Evolutionary conservation across 37 sponge, comb jelly and placozoan species (phyloP).

Genomic region (Theonella swinhoei): DNA sequence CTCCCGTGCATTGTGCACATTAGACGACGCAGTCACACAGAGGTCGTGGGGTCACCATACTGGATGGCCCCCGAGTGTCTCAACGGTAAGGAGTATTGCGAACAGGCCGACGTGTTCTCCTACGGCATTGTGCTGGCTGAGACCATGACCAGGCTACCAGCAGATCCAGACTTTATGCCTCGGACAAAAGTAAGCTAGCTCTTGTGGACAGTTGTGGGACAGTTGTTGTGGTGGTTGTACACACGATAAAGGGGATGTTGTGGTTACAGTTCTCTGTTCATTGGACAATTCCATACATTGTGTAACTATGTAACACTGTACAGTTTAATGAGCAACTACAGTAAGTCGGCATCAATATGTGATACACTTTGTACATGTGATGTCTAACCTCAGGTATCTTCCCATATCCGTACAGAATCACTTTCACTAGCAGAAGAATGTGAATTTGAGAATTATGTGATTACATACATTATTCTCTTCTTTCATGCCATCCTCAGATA

Average conservation of each 20-base stretch:
- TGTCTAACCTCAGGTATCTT: too few species aligned
- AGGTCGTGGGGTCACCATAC: slow-evolving; percentile 88
- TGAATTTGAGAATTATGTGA: too few species aligned
- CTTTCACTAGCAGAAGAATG: too few species aligned
- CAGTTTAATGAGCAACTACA: neutral
- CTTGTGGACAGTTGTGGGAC: neutral
- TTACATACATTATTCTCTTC: too few species aligned
- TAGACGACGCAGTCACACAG: slow-evolving; percentile 65
- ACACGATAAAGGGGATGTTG: too few species aligned
- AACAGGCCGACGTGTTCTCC: slow-evolving; percentile 93
- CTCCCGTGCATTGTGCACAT: too few species aligned
- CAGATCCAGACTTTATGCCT: slow-evolving; percentile 90
- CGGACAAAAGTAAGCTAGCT: slow-evolving; percentile 79
- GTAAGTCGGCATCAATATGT: too few species aligned
- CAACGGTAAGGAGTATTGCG: slow-evolving; percentile 77
- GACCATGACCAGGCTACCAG: slow-evolving; percentile 67
- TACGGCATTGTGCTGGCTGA: slow-evolving; percentile 92
- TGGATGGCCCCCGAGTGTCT: slow-evolving; percentile 96
- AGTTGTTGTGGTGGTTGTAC: neutral
- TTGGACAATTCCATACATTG: neutral
- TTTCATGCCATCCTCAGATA: too few species aligned
- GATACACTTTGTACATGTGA: too few species aligned
- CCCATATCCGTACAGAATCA: too few species aligned
- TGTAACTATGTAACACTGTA: neutral
- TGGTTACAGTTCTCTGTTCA: too few species aligned